Evolutionary conservation across 1,140 invertebrate species (phyloP).

Genomic region (Drosophila leontia): DNA sequence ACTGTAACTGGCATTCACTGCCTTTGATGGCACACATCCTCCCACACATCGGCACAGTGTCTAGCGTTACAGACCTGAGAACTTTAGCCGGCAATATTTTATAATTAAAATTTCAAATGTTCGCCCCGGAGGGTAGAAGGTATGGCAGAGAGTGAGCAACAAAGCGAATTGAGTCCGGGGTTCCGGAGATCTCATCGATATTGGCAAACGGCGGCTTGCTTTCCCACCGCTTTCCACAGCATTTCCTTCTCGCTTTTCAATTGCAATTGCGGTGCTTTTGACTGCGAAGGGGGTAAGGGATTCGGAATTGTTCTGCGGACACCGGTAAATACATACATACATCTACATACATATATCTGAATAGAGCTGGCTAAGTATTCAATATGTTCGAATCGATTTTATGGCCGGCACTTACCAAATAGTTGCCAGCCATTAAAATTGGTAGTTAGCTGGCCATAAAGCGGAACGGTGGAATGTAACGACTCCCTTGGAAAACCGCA

Average conservation of each 20-base stretch:
- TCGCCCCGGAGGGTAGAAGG: conserved; percentile 22
- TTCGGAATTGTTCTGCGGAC: conserved; percentile 25
- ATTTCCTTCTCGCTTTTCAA: conserved; percentile 32
- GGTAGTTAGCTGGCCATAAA: conserved; percentile 52
- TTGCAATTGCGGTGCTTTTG: conserved; percentile 24
- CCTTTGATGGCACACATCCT: conserved; percentile 42
- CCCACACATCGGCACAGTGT: conserved; percentile 25
- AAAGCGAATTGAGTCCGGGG: conserved; percentile 41
- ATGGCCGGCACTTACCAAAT: conserved; percentile 54
- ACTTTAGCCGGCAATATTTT: conserved; percentile 64
- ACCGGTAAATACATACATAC: conserved; percentile 17
- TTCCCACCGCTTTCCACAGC: conserved; percentile 4
- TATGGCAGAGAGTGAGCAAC: conserved; percentile 34
- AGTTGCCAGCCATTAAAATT: conserved; percentile 42
- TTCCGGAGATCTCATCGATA: conserved; percentile 55
- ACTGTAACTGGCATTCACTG: conserved; percentile 22
- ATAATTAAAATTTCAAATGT: conserved; percentile 69
- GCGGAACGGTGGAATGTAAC: conserved; percentile 15
- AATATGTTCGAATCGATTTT: conserved; percentile 56
- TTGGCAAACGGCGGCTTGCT: conserved; percentile 38
- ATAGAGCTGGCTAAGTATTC: conserved; percentile 45
- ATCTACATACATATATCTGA: not conserved
- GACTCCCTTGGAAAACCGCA: conserved; percentile 1
- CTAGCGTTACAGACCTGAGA: conserved; percentile 39
- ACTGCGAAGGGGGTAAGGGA: not conserved